phyloP scores from a whole-genome alignment of 1,140 invertebrate genomes.

The Achroia grisella region DNA sequence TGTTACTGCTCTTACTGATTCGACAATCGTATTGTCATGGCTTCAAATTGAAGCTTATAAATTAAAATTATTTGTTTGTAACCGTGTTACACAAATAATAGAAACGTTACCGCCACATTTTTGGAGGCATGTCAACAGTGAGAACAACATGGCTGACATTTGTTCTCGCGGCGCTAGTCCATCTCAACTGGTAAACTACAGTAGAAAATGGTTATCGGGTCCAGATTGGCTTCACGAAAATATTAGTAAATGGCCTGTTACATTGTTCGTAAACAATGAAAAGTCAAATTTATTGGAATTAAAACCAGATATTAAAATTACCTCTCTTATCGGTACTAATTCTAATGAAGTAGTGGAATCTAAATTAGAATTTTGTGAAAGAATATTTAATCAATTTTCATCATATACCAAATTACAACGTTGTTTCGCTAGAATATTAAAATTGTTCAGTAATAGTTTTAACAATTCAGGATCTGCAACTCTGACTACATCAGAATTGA shows the following conservation, averaged over 20 bases:
- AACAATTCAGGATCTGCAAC: not conserved
- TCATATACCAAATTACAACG: too few species aligned
- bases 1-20: too few species aligned
- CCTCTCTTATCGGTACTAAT: not conserved
- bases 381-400: too few species aligned
- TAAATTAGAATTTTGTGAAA: not conserved
- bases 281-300: not conserved
- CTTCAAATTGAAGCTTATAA: too few species aligned
- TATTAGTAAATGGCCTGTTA: not conserved
- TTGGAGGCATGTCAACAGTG: not conserved
- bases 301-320: not conserved
- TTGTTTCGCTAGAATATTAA: not conserved
- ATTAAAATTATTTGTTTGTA: too few species aligned
- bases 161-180: not conserved
- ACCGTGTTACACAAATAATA: slow-evolving; percentile 3
- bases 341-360: not conserved
- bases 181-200: too few species aligned
- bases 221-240: not conserved
- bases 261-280: not conserved
- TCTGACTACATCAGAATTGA: not conserved
- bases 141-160: not conserved
- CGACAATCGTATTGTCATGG: too few species aligned
- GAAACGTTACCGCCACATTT: not conserved
- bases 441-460: not conserved
- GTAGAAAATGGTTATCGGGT: too few species aligned